A percentile compares a stretch with the other conserved stretches of the same genome.
phyloP scores from a whole-genome alignment of 2,888 invertebrate genomes.

The Acanthosepion esculentum region DNA sequence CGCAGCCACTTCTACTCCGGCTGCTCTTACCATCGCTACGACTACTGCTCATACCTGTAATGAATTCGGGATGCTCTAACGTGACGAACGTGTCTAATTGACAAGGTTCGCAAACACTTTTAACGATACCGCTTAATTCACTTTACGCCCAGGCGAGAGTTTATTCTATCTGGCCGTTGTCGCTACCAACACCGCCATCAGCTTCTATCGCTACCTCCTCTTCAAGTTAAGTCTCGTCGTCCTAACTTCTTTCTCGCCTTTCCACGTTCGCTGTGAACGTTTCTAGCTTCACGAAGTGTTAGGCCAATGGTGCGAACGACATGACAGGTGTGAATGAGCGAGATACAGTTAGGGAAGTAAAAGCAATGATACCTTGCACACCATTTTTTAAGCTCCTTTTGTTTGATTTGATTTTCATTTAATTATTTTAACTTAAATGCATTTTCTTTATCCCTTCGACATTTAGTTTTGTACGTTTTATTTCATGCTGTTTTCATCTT shows the following conservation, averaged over 20 bases:
- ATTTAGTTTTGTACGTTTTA: neutral
- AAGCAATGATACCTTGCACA: neutral
- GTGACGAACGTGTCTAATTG: neutral
- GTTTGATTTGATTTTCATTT: no score
- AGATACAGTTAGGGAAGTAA: neutral
- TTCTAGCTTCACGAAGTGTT: neutral
- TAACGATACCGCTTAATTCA: neutral
- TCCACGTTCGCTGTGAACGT: neutral
- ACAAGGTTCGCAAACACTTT: neutral
- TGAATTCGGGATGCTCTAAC: neutral
- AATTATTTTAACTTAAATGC: no score
- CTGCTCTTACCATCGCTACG: neutral
- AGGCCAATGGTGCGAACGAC: no score
- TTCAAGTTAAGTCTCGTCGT: neutral
- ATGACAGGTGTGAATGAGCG: neutral
- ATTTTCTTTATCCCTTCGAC: neutral
- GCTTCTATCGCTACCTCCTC: neutral
- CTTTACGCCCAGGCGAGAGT: neutral
- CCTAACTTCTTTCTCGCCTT: neutral
- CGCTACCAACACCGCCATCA: neutral
- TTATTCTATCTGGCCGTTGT: neutral
- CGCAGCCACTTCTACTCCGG: neutral
- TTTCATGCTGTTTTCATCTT: neutral
- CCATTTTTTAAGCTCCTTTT: neutral
- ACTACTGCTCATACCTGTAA: neutral